Evolutionary conservation across 2,113 vertebrate species (phyloP), one percentile per base, ranked within the genome.

Genomic region (Pangasianodon gigas): DNA sequence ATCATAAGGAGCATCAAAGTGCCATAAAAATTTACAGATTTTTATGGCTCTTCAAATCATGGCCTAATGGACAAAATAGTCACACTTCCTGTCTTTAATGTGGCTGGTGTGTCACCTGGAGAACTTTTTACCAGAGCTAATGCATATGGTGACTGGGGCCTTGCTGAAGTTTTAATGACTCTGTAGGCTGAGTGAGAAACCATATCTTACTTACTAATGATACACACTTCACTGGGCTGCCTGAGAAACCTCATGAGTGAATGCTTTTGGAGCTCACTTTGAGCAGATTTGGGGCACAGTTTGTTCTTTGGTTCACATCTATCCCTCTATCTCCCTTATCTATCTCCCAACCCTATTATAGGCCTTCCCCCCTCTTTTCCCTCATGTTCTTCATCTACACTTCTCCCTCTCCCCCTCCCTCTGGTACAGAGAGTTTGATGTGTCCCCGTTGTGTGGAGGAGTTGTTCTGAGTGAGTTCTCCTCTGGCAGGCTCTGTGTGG

Each of bases 41-140:
- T 87, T 89, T 91, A 91, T 77, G 77, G 74, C 87, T 82, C 60
- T 54, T 84, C 84, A 82, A 89, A 84, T 90, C 85, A 81, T 37
- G 65, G 52, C 29, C 74, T 88, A 88, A 91, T 88, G 88, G 90
- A 74, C 67, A 84, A 77, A 81, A 84, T 56, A 74, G 87, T 79
- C 62, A 85, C 79, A 85, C 54, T 90, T 89, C 84, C 84, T 89
- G 60, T 74, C 84, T 92, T 92, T 79, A 83, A 71, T 69, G 81
- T 74, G 56, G 60, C n/a, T 51, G 60, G n/a, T 84, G 65, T 88
- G 65, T 74, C 85, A 89, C 83, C 74, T 87, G 86, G 71, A 79
- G 44, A 87, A 67, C 46, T 37, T 87, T 91, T 89, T 77, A 54
- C 37, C 46, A 67, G 10, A 83, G 51, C 54, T 65, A 37, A 91